These are phyloP conservation scores for Protophormia terraenovae DNA, from an alignment of 2,888 invertebrate species.

Conservation along the genomic window DNA sequence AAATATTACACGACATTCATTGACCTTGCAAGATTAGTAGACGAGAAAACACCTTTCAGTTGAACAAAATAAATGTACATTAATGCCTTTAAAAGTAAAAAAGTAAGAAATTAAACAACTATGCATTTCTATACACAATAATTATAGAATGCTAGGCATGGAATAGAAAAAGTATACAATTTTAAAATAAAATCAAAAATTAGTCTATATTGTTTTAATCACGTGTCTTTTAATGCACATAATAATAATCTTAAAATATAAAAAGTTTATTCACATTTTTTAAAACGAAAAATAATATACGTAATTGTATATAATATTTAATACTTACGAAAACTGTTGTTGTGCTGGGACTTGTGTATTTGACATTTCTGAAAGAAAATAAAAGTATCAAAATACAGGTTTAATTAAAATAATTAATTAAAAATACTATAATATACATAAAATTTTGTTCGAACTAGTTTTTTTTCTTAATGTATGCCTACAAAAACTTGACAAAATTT, in stretches of 20 bases:
- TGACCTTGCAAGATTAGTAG: slow-evolving; percentile 37
- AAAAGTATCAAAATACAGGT: slow-evolving; percentile 30
- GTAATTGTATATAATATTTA: background rate
- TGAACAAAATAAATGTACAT: background rate
- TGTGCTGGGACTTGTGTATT: slow-evolving; percentile 69
- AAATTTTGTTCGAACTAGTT: background rate
- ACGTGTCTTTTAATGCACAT: background rate
- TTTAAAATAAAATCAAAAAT: background rate
- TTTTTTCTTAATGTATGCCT: background rate
- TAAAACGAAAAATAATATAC: background rate
- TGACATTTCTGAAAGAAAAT: slow-evolving; percentile 71
- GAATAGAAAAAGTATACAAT: background rate
- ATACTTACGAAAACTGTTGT: slow-evolving; percentile 77
- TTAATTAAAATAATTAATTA: background rate
- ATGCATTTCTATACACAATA: too few relatives aligned
- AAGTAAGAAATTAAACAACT: too few relatives aligned
- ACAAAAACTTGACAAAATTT: too few relatives aligned
- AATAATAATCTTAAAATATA: background rate
- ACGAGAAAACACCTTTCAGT: background rate
- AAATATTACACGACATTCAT: slow-evolving; percentile 39
- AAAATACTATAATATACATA: background rate
- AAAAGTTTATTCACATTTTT: background rate
- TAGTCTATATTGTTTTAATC: slow-evolving; percentile 6
- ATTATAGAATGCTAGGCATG: too few relatives aligned
- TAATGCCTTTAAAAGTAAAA: too few relatives aligned